Base-by-base conservation (phyloP, 2,113 vertebrate species). In the Nerophis ophidion region DNA sequence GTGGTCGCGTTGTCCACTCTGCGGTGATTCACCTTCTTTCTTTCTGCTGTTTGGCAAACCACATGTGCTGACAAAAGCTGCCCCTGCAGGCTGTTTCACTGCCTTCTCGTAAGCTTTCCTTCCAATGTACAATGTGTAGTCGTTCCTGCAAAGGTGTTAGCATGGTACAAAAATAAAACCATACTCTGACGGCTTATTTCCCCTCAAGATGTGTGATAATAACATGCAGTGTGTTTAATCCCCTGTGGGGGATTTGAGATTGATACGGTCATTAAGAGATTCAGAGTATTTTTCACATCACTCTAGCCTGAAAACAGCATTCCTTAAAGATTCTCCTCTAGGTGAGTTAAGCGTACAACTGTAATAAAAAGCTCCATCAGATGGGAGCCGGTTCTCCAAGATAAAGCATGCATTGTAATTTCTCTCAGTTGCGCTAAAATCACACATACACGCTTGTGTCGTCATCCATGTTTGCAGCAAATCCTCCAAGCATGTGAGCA, bases 171-270 rank as follows among this genome's bases (percentile, higher is more conserved):
- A 48, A 55, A 64, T 71, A 36, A 61, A 60, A 60, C 0, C 5
- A 61, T 65, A 62, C 81, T 73, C 71, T 68, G 55, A 58, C 63
- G 60, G 66, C 72, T 69, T 65, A 50, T 49, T 75, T 47, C 36
- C 33, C 8, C 15, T 68, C 70, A 79, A 75, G 66, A 80, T 48
- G 44, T 63, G 3, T 62, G 64, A 84, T 82, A 75, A 80, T 69
- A 70, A 74, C 57, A 81, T 76, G 78, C 75, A 81, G 81, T 77
- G 82, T 75, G 66, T 72, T 66, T 86, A 82, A 87, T 86, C 78
- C 83, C 65, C 73, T 72, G 49, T 10, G n/a, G 54, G 71, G 83
- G 81, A 83, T 84, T 84, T 82, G 38, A 68, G 65, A 76, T 73
- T 80, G 76, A 82, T 85, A 78, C 19, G 60, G 71, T 80, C 66